phyloP scores from a whole-genome alignment of 2,888 invertebrate genomes.

The Drosophila neonasuta region DNA sequence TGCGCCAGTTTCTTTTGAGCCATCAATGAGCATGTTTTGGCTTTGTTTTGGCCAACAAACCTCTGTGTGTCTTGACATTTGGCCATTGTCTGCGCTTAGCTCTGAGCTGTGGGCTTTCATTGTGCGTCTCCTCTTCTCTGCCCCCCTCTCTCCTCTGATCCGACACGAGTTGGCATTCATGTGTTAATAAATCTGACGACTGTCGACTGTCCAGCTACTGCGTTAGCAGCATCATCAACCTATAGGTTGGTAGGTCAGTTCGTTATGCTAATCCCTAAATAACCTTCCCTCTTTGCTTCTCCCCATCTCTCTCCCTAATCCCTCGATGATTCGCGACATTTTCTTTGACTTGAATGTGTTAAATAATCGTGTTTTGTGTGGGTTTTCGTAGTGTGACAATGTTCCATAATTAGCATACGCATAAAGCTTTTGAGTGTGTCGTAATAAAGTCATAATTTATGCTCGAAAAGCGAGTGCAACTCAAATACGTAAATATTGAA shows the following conservation, averaged over 20 bases:
- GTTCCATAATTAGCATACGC: slow-evolving; percentile 57
- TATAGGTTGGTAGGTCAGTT: slow-evolving; percentile 45
- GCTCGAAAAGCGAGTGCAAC: slow-evolving; percentile 19
- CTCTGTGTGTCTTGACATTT: slow-evolving; percentile 40
- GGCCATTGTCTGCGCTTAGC: slow-evolving; percentile 47
- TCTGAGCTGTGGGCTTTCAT: slow-evolving; percentile 10
- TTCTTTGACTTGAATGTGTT: slow-evolving; percentile 33
- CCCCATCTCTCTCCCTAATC: neutral
- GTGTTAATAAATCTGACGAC: slow-evolving; percentile 38
- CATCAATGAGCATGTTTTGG: slow-evolving; percentile 49
- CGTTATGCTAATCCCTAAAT: slow-evolving; percentile 39
- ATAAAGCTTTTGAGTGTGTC: slow-evolving; percentile 28
- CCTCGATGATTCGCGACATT: slow-evolving; percentile 33
- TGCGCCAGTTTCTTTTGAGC: slow-evolving; percentile 62
- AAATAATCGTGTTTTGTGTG: slow-evolving; percentile 36
- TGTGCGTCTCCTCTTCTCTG: neutral
- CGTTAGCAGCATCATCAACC: slow-evolving; percentile 15
- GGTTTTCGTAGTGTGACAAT: slow-evolving; percentile 25
- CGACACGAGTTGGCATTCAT: slow-evolving; percentile 10
- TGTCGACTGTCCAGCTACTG: slow-evolving; percentile 33
- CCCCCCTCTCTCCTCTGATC: neutral
- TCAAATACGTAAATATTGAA: neutral
- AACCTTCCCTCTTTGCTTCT: neutral
- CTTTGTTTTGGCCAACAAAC: slow-evolving; percentile 47
- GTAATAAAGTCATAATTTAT: slow-evolving; percentile 29